Conservation (phyloP, 1,140 invertebrate genomes). For the Anastrepha obliqua region DNA sequence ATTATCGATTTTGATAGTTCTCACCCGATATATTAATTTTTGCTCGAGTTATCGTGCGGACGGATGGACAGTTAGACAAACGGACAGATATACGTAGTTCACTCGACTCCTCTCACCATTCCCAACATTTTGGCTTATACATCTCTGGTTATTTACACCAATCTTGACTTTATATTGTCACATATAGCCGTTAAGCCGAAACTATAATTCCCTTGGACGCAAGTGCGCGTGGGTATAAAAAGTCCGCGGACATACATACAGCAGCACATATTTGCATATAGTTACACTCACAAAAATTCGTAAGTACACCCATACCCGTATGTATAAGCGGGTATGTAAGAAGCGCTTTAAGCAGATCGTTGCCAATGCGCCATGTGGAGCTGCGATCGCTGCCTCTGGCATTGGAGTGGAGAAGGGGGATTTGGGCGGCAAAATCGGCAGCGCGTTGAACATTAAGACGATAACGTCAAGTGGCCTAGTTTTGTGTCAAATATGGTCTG, state of each 20-base stretch:
- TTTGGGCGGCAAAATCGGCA: neutral
- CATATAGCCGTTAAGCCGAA: too few species aligned
- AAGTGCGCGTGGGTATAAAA: neutral
- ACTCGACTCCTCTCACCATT: too few species aligned
- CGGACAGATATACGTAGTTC: too few species aligned
- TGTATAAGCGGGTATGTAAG: neutral
- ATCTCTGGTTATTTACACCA: too few species aligned
- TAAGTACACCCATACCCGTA: neutral
- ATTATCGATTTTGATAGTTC: too few species aligned
- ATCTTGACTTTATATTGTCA: too few species aligned
- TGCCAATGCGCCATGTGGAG: neutral
- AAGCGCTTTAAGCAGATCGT: slow-evolving; percentile 17
- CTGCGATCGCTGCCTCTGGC: neutral
- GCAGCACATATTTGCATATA: neutral
- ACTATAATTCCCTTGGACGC: too few species aligned
- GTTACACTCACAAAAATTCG: neutral
- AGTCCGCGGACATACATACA: neutral
- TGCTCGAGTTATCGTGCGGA: too few species aligned
- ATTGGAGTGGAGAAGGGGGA: neutral
- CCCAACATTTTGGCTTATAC: too few species aligned
- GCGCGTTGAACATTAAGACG: neutral
- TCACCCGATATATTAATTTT: too few species aligned
- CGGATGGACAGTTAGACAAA: too few species aligned
- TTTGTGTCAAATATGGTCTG: neutral
- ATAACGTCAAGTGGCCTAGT: slow-evolving; percentile 43